phyloP scores from a whole-genome alignment of 2,888 invertebrate species.

The Sinopyrophorus schimmeli region DNA sequence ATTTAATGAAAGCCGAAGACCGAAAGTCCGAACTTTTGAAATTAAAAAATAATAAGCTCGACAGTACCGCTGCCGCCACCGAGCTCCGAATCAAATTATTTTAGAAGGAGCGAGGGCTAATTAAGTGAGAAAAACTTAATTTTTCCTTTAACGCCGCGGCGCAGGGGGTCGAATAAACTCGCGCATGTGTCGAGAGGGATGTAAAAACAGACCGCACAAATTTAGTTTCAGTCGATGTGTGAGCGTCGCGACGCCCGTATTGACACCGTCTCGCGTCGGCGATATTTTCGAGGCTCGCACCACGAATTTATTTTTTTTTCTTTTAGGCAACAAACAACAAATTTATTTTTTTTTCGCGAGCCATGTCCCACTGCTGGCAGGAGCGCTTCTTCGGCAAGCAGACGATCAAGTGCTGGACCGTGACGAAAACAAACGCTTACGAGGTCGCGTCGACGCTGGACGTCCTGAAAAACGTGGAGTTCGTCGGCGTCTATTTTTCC shows the following conservation, averaged over 20 bases:
- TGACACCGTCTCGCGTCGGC: slow-evolving; percentile 19
- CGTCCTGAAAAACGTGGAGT: slow-evolving; percentile 58
- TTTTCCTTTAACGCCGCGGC: no score
- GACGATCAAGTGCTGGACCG: slow-evolving; percentile 59
- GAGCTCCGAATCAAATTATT: no score
- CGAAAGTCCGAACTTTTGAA: no score
- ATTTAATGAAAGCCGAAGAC: no score
- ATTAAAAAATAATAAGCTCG: no score
- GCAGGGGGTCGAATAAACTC: background rate
- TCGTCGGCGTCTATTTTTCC: slow-evolving; percentile 70
- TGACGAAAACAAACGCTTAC: slow-evolving; percentile 56
- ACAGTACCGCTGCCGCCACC: no score
- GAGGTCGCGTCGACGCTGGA: slow-evolving; percentile 57
- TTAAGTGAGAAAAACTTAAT: no score
- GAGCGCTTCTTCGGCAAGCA: slow-evolving; percentile 64
- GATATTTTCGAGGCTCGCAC: slow-evolving; percentile 2
- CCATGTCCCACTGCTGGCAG: no score
- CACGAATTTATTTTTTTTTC: slow-evolving; percentile 1
- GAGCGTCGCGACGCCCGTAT: slow-evolving; percentile 43
- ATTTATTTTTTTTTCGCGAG: no score
- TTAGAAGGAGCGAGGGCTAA: no score
- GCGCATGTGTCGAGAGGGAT: slow-evolving; percentile 22
- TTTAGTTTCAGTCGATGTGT: slow-evolving; percentile 40
- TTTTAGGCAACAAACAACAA: background rate
- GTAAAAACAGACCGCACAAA: slow-evolving; percentile 22